A percentile compares a stretch with the other conserved stretches of the same genome.
Evolutionary conservation across 2,888 invertebrate species (phyloP).

Genomic region (Parelbella ahira): DNA sequence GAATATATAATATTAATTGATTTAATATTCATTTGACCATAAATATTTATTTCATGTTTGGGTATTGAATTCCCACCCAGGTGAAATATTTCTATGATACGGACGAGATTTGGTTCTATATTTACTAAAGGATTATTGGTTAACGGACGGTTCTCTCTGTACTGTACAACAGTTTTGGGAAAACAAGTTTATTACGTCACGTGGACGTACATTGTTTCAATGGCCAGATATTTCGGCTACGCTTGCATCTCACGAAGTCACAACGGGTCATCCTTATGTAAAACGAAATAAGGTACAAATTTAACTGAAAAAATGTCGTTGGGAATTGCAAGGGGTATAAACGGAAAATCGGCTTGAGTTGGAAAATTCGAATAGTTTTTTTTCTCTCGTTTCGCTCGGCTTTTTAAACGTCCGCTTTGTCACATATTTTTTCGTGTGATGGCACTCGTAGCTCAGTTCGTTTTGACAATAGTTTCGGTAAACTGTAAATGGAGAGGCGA

Average conservation of each 20-base stretch:
- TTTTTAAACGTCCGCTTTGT: constrained; percentile 24
- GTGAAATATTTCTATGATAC: too few relatives aligned
- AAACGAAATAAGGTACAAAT: constrained; percentile 1
- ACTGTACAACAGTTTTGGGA: constrained; percentile 20
- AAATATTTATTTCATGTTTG: too few relatives aligned
- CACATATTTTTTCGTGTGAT: constrained; percentile 26
- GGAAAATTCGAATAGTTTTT: constrained; percentile 25
- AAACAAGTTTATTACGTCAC: constrained; percentile 26
- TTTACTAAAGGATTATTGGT: too few relatives aligned
- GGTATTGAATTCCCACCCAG: too few relatives aligned
- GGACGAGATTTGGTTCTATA: too few relatives aligned
- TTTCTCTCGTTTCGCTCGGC: constrained; percentile 9
- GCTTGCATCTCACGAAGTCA: constrained; percentile 9
- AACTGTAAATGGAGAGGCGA: constrained; percentile 11
- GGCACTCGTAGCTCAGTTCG: constrained; percentile 14
- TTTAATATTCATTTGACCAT: too few relatives aligned
- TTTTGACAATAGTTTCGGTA: constrained; percentile 25
- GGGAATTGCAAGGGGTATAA: constrained; percentile 11
- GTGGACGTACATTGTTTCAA: constrained; percentile 26
- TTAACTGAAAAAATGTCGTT: not conserved
- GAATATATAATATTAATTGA: too few relatives aligned
- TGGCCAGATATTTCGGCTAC: constrained; percentile 26
- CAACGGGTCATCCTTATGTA: not conserved
- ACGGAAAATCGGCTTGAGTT: constrained; percentile 37
- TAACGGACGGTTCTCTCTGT: not conserved